Conservation (phyloP, 2,888 invertebrate species). For the Torymus aiolomorphi region DNA sequence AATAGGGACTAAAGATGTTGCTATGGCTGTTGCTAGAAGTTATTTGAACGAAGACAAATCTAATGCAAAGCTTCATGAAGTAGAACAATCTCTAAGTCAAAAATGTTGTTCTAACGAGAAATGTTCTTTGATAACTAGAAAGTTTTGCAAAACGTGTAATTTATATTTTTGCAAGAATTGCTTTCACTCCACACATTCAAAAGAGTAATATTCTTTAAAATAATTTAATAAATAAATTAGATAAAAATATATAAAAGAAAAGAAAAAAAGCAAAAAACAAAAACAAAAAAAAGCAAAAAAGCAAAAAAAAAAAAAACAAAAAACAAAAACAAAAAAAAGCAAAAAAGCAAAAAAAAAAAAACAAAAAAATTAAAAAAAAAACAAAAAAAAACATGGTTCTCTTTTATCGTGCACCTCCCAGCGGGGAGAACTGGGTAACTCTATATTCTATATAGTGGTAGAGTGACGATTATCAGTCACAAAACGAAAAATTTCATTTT, state of each 20-base stretch:
- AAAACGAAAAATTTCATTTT: too few relatives aligned
- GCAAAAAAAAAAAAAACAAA: too few relatives aligned
- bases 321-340: too few relatives aligned
- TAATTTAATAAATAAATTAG: not conserved
- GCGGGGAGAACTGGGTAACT: not conserved
- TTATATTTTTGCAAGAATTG: slow-evolving; percentile 14
- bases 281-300: not conserved
- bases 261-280: not conserved
- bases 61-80: too few relatives aligned
- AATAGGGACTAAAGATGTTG: not conserved
- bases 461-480: too few relatives aligned
- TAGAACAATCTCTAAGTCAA: too few relatives aligned
- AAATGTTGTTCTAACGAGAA: not conserved
- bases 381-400: not conserved
- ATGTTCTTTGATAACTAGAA: too few relatives aligned
- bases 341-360: too few relatives aligned
- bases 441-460: not conserved
- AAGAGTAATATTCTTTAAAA: not conserved
- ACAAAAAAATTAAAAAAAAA: not conserved
- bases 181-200: not conserved
- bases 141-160: too few relatives aligned
- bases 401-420: not conserved
- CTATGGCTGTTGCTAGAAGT: too few relatives aligned
- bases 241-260: not conserved
- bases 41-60: too few relatives aligned